These are phyloP conservation scores for Drosophila imparisetae DNA, from an alignment of 2,888 invertebrate genomes.

Conservation along the genomic window DNA sequence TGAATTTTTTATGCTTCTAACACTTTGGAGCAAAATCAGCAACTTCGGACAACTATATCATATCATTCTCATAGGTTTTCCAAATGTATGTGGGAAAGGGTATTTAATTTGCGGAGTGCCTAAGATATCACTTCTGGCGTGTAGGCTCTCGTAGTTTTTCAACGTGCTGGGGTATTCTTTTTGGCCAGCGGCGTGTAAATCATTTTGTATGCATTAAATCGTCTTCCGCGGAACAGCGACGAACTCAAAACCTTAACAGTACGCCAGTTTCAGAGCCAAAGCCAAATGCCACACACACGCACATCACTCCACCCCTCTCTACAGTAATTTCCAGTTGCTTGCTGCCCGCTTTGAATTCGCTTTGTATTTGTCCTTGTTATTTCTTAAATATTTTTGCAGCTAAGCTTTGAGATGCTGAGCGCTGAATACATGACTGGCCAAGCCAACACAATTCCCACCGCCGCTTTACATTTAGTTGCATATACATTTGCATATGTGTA, in stretches of 20 bases:
- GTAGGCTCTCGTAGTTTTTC: constrained; percentile 25
- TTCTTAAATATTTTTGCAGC: constrained; percentile 36
- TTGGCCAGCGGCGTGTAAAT: constrained; percentile 76
- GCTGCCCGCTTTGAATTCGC: constrained; percentile 29
- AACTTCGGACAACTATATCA: neutral
- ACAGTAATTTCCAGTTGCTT: constrained; percentile 10
- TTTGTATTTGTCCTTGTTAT: constrained; percentile 33
- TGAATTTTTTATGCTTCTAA: neutral
- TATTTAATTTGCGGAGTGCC: neutral
- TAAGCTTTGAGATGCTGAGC: constrained; percentile 34
- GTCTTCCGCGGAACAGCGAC: constrained; percentile 55
- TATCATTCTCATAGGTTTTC: neutral
- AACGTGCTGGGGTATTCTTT: constrained; percentile 64
- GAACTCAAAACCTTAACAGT: constrained; percentile 4
- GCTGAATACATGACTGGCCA: constrained; percentile 52
- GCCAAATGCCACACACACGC: neutral
- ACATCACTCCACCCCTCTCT: neutral
- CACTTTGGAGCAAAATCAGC: neutral
- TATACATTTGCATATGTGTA: neutral
- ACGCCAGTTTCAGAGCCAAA: neutral
- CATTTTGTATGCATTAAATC: constrained; percentile 82
- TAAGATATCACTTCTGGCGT: neutral
- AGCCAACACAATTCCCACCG: constrained; percentile 51
- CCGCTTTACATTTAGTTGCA: constrained; percentile 38
- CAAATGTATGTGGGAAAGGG: neutral